Evolutionary conservation across 1,140 invertebrate genomes (phyloP).

Genomic region (Asobara japonica): DNA sequence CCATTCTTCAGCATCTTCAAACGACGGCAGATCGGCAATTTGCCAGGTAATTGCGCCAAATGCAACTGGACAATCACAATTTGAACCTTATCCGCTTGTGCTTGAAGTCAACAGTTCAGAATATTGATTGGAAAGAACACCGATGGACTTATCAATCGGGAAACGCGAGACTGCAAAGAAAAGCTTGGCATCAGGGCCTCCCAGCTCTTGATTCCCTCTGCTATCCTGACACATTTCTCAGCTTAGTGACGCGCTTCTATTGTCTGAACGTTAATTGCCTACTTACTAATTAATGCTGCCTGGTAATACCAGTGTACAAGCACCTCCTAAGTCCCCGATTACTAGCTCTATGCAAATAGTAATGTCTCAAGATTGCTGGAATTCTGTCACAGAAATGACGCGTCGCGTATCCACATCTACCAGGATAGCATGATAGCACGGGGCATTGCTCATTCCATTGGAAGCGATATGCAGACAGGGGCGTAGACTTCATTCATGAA

Average conservation of each 20-base stretch:
- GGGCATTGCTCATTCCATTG: constrained; percentile 14
- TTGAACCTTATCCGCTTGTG: too few species aligned
- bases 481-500: too few species aligned
- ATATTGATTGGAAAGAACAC: neutral
- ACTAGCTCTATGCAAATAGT: constrained; percentile 31
- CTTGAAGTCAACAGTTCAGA: too few species aligned
- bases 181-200: constrained; percentile 38
- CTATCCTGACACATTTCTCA: constrained; percentile 48
- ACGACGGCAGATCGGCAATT: too few species aligned
- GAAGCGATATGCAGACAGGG: constrained; percentile 20
- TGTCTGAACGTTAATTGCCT: constrained; percentile 59
- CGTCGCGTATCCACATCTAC: constrained; percentile 47
- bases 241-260: constrained; percentile 59
- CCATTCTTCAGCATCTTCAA: too few species aligned
- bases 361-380: constrained; percentile 26
- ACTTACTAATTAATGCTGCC: constrained; percentile 54
- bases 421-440: constrained; percentile 43
- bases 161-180: constrained; percentile 44
- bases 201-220: constrained; percentile 51
- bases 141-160: constrained; percentile 34
- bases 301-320: neutral
- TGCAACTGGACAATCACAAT: too few species aligned
- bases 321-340: constrained; percentile 5
- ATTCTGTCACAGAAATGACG: constrained; percentile 52
- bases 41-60: too few species aligned